Evolutionary conservation across 64 coral and sea anemone genomes (phyloP), one percentile per base, ranked within the genome.

Genomic region (Montipora cactus): DNA sequence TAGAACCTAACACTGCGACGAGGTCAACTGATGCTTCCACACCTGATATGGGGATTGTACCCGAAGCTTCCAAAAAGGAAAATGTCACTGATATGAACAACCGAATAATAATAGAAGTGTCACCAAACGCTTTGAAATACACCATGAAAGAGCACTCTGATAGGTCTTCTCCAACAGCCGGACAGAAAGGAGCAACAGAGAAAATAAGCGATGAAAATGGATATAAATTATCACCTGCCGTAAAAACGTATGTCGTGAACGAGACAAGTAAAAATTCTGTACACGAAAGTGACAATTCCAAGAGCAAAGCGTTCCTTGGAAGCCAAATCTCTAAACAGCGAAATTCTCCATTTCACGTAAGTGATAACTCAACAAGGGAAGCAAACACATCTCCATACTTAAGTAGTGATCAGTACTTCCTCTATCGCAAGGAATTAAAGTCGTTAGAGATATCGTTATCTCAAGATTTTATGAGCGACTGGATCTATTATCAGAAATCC

Each of bases 401-500:
- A 44, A 22, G 49, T 21, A 57, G 52, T 59, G 81, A 75, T 79
- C 53, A 59, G 7, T 71, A 64, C 2, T 10, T 71, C 45, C 15
- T 88, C 44, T 69, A 82, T 21, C 79, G 77, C 25, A 79, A 94
- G 47, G 82, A 77, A n/a, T 75, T 99, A 3, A 84, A 91, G 76
- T 93, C 79, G 13, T 61, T 99, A 5, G 85, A 94, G 62, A 83
- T 75, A 49, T 80, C 95, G 45, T 87, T 99, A 76, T 96, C 98
- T 16, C 48, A 86, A 37, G 93, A 99, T 22, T 92, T 94, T 68
- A 85, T 99, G 46, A 92, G 84, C 21, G 86, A 19, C 49, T 99
- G 98, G 98, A 99, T 99, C 66, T 99, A 99, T 55, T 90, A 96
- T 44, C 93, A 96, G 57, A 94, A 58, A 71, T 94, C 92, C 9